Base-by-base conservation (phyloP, 2,888 invertebrate species). In the Parnassius glacialis region DNA sequence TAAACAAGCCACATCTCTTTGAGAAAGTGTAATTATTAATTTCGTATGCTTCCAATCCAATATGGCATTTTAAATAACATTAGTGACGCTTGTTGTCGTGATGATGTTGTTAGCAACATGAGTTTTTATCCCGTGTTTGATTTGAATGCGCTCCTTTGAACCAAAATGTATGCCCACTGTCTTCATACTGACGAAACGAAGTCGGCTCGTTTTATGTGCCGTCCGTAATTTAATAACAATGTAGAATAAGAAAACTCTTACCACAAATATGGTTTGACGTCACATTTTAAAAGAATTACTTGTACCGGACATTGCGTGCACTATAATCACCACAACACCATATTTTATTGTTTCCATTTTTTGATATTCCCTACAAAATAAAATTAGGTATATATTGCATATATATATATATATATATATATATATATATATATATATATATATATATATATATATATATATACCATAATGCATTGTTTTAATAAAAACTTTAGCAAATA, bases 21-120 rank as follows among this genome's bases (percentile, higher is more conserved):
- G 76, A 74, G 72, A 72, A 67, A 70, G 72, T 73, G 81, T 79
- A 87, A 90, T 90, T 89, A 90, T 81, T 86, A 83, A 90, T 90
- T 90, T 82, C 66, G 82, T 86, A 90, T 86, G 90, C 81, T 72
- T 80, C 84, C 80, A 84, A 84, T 84, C 81, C 85, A 87, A 89
- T 86, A 85, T 79, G 69, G 76, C 73, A 79, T 76, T 74, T 83
- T 79, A 82, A 84, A 81, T 72, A 78, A 81, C 73, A 85, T 89
- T 87, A 81, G 85, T 67, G 70, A 87, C 79, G 90, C 89, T 85
- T 69, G 85, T 88, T 87, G 78, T 59, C 48, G 64, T 76, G 71
- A 87, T 84, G 81, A 87, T 83, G 85, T 89, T 87, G 87, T 90
- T 89, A 87, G 84, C 78, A 80, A 65, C 74, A 67, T 75, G 61